Evolutionary conservation across 2,113 vertebrate genomes (phyloP).

Genomic region (Phylloscopus trochilus): DNA sequence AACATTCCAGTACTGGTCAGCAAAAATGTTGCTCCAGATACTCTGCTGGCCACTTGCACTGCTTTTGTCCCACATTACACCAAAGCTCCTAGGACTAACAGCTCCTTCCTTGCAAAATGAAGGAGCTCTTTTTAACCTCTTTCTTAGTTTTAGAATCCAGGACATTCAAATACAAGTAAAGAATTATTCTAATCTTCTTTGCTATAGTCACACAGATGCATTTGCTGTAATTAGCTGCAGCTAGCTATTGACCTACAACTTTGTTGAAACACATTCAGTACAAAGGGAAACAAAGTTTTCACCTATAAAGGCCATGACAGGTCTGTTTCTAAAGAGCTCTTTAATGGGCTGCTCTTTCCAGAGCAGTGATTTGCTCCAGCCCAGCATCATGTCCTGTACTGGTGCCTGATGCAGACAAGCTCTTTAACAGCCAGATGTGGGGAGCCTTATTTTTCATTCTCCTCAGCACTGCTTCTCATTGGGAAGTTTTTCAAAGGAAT

Average conservation of each 20-base stretch:
- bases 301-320: not conserved
- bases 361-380: not conserved
- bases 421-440: not conserved
- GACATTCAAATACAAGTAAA: not conserved
- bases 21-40: not conserved
- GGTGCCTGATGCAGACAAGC: not conserved
- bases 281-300: not conserved
- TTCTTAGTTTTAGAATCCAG: not conserved
- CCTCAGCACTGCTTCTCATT: not conserved
- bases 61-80: not conserved
- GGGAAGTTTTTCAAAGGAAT: not conserved
- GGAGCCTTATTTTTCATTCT: not conserved
- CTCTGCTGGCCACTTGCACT: not conserved
- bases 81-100: not conserved
- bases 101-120: not conserved
- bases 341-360: not conserved
- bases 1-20: not conserved
- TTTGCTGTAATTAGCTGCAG: not conserved
- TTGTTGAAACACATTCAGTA: not conserved
- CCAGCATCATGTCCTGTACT: rapidly evolving
- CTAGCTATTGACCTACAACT: not conserved
- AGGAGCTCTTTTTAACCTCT: not conserved
- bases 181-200: not conserved
- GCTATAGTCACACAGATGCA: not conserved
- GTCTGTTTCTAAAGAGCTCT: not conserved